These are phyloP conservation scores for Tholera decimalis DNA, from an alignment of 2,888 invertebrate genomes.

Conservation along the genomic window DNA sequence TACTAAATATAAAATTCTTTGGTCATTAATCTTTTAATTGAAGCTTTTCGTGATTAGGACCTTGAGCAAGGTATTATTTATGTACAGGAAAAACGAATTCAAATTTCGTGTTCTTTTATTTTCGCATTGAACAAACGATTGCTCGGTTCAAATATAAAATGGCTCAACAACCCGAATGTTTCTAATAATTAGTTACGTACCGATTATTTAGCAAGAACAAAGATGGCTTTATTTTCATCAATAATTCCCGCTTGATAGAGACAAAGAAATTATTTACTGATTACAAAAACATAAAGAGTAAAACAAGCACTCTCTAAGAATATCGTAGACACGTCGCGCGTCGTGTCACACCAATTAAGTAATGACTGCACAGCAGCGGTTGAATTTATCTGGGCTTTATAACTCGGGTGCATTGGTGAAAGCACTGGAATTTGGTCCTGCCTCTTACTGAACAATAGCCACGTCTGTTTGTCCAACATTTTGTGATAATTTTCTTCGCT, in stretches of 20 bases:
- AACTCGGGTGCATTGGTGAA: constrained; percentile 73
- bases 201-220: constrained; percentile 11
- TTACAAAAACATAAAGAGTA: constrained; percentile 19
- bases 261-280: neutral
- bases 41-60: neutral
- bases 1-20: neutral
- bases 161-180: neutral
- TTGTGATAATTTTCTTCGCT: constrained; percentile 66
- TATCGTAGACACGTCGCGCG: constrained; percentile 49
- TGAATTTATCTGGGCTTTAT: constrained; percentile 79
- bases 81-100: neutral
- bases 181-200: too few species aligned
- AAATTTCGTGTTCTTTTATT: neutral
- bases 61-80: neutral
- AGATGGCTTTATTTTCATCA: constrained; percentile 7
- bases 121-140: constrained; percentile 3
- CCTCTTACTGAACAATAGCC: constrained; percentile 76
- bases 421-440: constrained; percentile 73
- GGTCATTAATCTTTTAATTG: neutral
- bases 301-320: constrained; percentile 24
- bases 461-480: constrained; percentile 72
- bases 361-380: constrained; percentile 52
- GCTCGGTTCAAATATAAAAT: neutral
- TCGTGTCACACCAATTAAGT: constrained; percentile 49
- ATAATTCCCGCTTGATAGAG: neutral